Base-by-base conservation (phyloP, 2,113 vertebrate genomes). In the Chloropsis cyanopogon region DNA sequence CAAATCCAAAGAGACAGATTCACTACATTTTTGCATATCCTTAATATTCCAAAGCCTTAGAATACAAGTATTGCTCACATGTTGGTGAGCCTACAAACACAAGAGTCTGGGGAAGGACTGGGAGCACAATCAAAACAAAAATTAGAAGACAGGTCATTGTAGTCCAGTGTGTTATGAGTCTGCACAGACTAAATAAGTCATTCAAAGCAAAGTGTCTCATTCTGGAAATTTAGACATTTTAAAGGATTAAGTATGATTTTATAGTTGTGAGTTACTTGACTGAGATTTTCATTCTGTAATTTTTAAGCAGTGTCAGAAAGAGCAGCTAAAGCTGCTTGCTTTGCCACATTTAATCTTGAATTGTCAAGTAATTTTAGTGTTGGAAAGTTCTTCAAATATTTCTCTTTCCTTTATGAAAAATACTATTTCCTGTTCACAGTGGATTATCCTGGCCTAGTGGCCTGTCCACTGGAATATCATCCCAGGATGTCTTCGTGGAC, bases 21-120 rank as follows among this genome's bases (percentile, higher is more conserved):
- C 87, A 86, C 88, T 88, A 21, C 49, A 64, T 87, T 94, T 95
- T 95, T 92, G 88, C 79, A 72, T 91, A 76, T 15, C 33, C 82
- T 96, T 97, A 95, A 82, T 87, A 95, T 93, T 93, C 81, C 86
- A 94, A 63, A 92, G 44, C 82, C 53, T 94, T 85, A 61, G 46
- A 86, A 94, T 73, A 88, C 78, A 86, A 81, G 68, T 71, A 64
- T 64, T 94, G 60, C 33, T 93, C 41, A 46, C 46, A 92, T 49
- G 52, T 82, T 79, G 71, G 33, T 72, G 73, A 86, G 68, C 37
- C 41, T 50, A 31, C 20, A 82, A 69, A 91, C 42, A 25, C 3
- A 28, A 65, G 28, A 69, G 12, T 35, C 33, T 0, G 3, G 28
- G 46, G 54, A 86, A 89, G n/a, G 47, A 81, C 59, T 44, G 56